Percentiles rank a stretch among this genome's conserved stretches.
Evolutionary conservation across 2,888 invertebrate species (phyloP).

Genomic region (Zonitis immaculata): DNA sequence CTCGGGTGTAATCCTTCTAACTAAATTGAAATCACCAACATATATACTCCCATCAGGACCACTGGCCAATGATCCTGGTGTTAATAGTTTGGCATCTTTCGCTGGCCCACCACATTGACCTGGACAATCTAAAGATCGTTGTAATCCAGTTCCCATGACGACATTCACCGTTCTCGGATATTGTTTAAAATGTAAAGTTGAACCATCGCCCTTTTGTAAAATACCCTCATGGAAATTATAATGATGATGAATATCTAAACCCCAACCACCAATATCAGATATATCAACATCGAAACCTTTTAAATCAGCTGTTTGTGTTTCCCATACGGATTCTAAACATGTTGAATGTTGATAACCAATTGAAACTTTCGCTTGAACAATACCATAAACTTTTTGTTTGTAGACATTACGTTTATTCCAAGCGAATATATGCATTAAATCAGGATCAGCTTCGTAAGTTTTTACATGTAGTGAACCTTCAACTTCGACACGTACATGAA

Average conservation of each 20-base stretch:
- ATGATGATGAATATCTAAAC: conserved; percentile 95
- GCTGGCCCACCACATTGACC: conserved; percentile 81
- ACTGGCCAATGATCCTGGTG: conserved; percentile 90
- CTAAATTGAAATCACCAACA: conserved; percentile 94
- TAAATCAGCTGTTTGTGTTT: conserved; percentile 87
- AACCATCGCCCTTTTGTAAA: conserved; percentile 90
- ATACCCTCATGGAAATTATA: conserved; percentile 99
- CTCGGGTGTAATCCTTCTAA: conserved; percentile 84
- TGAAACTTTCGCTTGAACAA: conserved; percentile 81
- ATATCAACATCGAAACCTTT: conserved; percentile 93
- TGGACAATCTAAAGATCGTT: conserved; percentile 80
- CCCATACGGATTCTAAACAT: conserved; percentile 88
- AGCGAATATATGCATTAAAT: conserved; percentile 90
- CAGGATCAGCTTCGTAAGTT: conserved; percentile 94
- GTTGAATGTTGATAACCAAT: conserved; percentile 93
- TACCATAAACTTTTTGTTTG: conserved; percentile 89
- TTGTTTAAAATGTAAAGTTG: conserved; percentile 88
- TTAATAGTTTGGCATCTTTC: conserved; percentile 79
- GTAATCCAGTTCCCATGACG: conserved; percentile 88
- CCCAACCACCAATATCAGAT: conserved; percentile 97
- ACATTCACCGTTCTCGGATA: conserved; percentile 87
- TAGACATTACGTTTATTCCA: conserved; percentile 99
- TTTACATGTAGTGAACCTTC: conserved; percentile 90
- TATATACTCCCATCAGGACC: conserved; percentile 96
- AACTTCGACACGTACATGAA: conserved; percentile 84